These are phyloP conservation scores for Popillia japonica DNA, from an alignment of 1,140 invertebrate genomes.

Conservation along the genomic window DNA sequence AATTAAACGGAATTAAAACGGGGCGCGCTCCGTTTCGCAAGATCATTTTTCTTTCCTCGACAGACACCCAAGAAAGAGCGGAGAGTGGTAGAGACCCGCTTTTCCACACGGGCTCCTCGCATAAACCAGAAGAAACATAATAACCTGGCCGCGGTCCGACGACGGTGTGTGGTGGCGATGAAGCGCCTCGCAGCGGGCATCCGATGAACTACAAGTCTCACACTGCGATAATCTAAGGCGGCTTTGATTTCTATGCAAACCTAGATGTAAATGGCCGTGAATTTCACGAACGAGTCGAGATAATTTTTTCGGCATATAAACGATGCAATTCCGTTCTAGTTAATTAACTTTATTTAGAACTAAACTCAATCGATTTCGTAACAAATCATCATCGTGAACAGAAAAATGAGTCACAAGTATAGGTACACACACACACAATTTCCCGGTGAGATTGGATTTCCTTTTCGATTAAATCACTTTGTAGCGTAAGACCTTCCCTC, in stretches of 20 bases:
- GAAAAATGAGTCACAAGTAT: too few relatives aligned
- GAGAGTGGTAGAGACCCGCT: background rate
- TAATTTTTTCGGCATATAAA: background rate
- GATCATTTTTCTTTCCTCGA: slow-evolving; percentile 1
- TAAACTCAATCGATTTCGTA: too few relatives aligned
- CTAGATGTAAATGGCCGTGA: slow-evolving; percentile 34
- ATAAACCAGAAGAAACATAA: background rate
- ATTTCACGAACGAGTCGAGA: slow-evolving; percentile 16
- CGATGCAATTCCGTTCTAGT: too few relatives aligned
- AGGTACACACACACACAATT: too few relatives aligned
- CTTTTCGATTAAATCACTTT: background rate
- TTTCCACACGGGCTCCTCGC: too few relatives aligned
- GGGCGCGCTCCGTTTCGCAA: background rate
- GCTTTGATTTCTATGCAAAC: slow-evolving; percentile 41
- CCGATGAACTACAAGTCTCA: slow-evolving; percentile 37
- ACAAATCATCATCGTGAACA: too few relatives aligned
- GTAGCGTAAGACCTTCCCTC: background rate
- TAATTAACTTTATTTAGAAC: too few relatives aligned
- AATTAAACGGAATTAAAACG: slow-evolving; percentile 26
- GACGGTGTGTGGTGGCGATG: slow-evolving; percentile 17
- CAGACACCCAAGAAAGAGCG: background rate
- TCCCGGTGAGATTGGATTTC: background rate
- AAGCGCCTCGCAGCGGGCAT: slow-evolving; percentile 38
- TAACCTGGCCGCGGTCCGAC: background rate
- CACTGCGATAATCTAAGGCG: slow-evolving; percentile 38